Evolutionary conservation across 2,113 vertebrate genomes (phyloP).

Genomic region (Hemiprocne comata): DNA sequence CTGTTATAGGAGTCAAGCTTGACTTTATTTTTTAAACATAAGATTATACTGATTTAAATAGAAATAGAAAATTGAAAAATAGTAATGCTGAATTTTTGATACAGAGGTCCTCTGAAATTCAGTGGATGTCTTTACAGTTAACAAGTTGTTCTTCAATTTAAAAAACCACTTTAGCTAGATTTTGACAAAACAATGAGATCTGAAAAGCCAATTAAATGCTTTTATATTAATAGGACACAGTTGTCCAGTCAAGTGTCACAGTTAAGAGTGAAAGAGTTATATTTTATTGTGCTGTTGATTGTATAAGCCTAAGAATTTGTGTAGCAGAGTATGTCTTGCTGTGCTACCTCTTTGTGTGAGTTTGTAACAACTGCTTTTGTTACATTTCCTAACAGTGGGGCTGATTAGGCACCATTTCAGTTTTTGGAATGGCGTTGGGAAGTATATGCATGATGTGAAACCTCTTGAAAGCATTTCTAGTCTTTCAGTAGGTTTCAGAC

Average conservation of each 20-base stretch:
- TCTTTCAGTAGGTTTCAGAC: not conserved
- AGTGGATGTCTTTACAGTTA: not conserved
- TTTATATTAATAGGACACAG: constrained; percentile 6
- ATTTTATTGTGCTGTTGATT: constrained; percentile 50
- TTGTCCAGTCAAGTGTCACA: constrained; percentile 7
- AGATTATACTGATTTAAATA: not conserved
- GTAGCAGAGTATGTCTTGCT: not conserved
- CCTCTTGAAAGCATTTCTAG: not conserved
- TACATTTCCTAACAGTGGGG: not conserved
- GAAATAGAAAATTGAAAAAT: not conserved
- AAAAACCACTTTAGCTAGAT: not conserved
- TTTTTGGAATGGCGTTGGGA: not conserved
- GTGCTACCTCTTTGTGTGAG: not conserved
- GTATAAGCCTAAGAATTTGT: not conserved
- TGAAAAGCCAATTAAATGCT: not conserved
- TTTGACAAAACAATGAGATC: not conserved
- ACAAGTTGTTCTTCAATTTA: not conserved
- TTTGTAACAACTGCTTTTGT: not conserved
- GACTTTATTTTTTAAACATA: not conserved
- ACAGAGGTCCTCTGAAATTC: not conserved
- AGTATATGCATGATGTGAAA: not conserved
- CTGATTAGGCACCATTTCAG: not conserved
- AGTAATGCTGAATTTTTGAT: not conserved
- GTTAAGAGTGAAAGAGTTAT: constrained; percentile 33
- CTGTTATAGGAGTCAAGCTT: not conserved